Base-by-base conservation (phyloP, 2,113 vertebrate genomes). In the Acinonyx jubatus region DNA sequence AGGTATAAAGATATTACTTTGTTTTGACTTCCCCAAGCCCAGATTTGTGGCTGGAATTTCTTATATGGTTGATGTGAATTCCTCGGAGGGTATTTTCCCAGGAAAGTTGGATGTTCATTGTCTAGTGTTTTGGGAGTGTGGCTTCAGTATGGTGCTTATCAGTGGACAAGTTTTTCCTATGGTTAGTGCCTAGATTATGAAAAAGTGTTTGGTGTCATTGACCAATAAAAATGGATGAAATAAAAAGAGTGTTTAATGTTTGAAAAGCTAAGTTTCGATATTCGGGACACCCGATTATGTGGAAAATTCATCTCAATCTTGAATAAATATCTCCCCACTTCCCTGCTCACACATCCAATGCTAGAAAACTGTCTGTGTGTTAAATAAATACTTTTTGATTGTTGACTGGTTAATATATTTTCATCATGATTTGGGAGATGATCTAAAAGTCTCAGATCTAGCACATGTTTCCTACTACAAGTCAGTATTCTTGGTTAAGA, bases 401-500 rank as follows among this genome's bases (percentile, higher is more conserved):
- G 5, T 82, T 92, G n/a, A 61, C 48, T 92, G 31, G 63, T 89
- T 85, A 41, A 21, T 78, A 31, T 78, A 57, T 81, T 76, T 98
- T 89, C 50, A 38, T 88, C 55, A 23, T 76, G 87, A 91, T 55
- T 96, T 14, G 31, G 69, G 29, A 93, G 25, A 41, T 31, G 8
- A 85, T 41, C 21, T 89, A 71, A 52, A 57, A 92, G 61, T 95
- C 41, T 85, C 36, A 71, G n/a, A 84, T 25, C 23, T 50, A 85
- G 19, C 15, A 69, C 33, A n/a, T 87, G 12, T 94, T 96, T 95
- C 50, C 4, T 65, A 65, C 12, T 69, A 18, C 48, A 50, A 74
- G 29, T 71, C n/a, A 61, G 78, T 23, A 78, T 4, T 94, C 18
- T 82, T 90, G 27, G 15, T 71, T 89, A 96, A 96, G 45, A 97